These are phyloP conservation scores for Salmo trutta DNA, from an alignment of 2,797 vertebrate genomes.

Conservation along the genomic window DNA sequence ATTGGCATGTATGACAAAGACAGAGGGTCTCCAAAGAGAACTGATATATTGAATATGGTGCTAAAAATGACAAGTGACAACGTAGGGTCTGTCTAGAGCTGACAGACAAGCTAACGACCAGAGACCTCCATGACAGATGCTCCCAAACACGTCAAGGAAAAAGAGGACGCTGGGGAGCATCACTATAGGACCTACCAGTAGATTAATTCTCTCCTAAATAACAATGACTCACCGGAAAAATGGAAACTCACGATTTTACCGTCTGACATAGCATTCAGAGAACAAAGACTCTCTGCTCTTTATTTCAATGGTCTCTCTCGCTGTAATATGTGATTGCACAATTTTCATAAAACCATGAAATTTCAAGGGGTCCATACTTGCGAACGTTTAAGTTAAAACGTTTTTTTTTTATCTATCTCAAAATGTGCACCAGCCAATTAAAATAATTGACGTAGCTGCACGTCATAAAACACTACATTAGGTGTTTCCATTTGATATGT, in stretches of 20 bases:
- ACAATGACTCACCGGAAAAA: constrained; percentile 26
- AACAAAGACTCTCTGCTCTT: constrained; percentile 32
- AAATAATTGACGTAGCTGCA: too few relatives aligned
- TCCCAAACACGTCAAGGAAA: constrained; percentile 60
- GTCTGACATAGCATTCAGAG: constrained; percentile 19
- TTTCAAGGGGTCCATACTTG: too few relatives aligned
- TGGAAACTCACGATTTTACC: constrained; percentile 29
- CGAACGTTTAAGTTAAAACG: background rate
- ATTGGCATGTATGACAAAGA: constrained; percentile 71
- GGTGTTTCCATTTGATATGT: too few relatives aligned
- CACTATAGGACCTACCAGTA: constrained; percentile 48
- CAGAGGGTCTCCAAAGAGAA: constrained; percentile 64
- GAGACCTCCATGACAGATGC: constrained; percentile 72
- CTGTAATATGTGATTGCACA: background rate
- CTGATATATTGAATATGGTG: constrained; percentile 56
- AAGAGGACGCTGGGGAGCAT: constrained; percentile 40
- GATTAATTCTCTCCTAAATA: constrained; percentile 53
- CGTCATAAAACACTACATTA: too few relatives aligned
- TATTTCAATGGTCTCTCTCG: constrained; percentile 1
- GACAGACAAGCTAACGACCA: constrained; percentile 72
- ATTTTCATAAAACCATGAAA: background rate
- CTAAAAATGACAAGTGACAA: constrained; percentile 74
- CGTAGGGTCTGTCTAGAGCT: constrained; percentile 64
- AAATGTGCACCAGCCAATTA: background rate
- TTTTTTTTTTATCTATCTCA: background rate